These are phyloP conservation scores for Pectinophora gossypiella DNA, from an alignment of 1,140 invertebrate species.

Conservation along the genomic window DNA sequence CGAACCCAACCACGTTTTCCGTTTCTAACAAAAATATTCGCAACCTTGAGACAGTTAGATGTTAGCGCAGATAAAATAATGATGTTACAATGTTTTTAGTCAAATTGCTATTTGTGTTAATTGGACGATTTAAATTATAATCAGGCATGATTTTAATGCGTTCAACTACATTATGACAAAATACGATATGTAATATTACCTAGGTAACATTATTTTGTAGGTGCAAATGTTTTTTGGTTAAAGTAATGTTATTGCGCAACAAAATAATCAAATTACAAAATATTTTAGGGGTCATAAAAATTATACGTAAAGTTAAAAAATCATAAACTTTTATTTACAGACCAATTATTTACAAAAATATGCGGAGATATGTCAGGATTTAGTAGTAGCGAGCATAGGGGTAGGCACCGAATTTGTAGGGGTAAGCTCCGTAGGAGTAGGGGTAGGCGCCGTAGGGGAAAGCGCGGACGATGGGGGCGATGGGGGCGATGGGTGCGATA, in stretches of 20 bases:
- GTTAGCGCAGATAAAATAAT: neutral
- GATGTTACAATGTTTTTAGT: neutral
- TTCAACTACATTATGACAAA: too few relatives aligned
- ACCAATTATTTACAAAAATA: neutral
- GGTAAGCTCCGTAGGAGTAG: conserved; percentile 2
- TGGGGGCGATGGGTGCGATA: conserved; percentile 1
- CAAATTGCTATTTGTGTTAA: conserved; percentile 10
- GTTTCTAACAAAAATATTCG: neutral
- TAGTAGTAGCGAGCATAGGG: neutral
- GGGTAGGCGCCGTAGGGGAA: neutral
- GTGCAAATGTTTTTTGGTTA: too few relatives aligned
- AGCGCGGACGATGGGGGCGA: neutral
- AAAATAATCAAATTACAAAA: too few relatives aligned
- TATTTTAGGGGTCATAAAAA: too few relatives aligned
- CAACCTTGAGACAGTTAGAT: conserved; percentile 6
- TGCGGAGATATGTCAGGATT: neutral
- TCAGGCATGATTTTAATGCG: neutral
- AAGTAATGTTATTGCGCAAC: too few relatives aligned
- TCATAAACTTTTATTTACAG: neutral
- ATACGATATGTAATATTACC: too few relatives aligned
- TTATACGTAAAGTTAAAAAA: too few relatives aligned
- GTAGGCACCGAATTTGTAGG: neutral
- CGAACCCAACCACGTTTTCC: conserved; percentile 3
- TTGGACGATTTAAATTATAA: conserved; percentile 2
- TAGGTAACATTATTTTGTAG: too few relatives aligned